Conservation (phyloP, 1,140 invertebrate species). For the Anoplolepis gracilipes region DNA sequence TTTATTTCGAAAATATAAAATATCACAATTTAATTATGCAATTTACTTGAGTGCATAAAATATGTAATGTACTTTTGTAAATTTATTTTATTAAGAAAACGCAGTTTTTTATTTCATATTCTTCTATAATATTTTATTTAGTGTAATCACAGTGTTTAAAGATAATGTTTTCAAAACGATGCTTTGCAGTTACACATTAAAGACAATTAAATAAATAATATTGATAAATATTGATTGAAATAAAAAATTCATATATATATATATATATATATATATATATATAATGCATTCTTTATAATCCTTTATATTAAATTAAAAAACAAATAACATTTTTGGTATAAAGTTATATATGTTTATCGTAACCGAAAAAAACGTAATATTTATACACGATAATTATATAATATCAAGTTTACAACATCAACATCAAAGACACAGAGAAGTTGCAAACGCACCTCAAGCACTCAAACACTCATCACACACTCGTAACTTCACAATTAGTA, state of each 20-base stretch:
- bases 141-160: background rate
- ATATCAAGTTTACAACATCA: slow-evolving; percentile 39
- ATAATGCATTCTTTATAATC: background rate
- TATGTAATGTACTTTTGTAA: background rate
- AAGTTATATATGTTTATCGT: background rate
- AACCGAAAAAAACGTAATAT: slow-evolving; percentile 22
- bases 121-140: background rate
- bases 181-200: background rate
- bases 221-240: background rate
- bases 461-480: slow-evolving; percentile 46
- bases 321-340: slow-evolving; percentile 17
- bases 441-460: slow-evolving; percentile 30
- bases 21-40: slow-evolving; percentile 6
- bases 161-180: background rate
- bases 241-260: no score
- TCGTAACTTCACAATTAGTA: slow-evolving; percentile 47
- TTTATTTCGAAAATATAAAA: background rate
- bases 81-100: background rate
- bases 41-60: background rate
- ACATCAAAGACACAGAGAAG: slow-evolving; percentile 43
- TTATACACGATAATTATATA: slow-evolving; percentile 30
- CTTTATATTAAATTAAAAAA: background rate
- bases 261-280: no score
- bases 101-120: background rate
- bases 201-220: background rate